Evolutionary conservation across 37 sponge, comb jelly and placozoan genomes (phyloP), one percentile per base, ranked within the genome.

Genomic region (Halisarca cf. caerulea): DNA sequence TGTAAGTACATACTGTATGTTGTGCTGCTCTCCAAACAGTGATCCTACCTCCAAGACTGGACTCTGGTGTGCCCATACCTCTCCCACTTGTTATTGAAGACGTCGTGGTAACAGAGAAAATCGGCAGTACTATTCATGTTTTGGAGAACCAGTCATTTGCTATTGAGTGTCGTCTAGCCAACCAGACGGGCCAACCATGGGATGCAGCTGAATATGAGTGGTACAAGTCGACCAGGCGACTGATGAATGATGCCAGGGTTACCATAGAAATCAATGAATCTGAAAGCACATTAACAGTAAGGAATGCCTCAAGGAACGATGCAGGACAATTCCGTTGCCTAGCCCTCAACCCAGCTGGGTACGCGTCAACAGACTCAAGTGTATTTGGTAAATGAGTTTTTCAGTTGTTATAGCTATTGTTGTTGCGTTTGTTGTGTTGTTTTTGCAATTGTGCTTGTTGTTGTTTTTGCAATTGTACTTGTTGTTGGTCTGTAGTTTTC

Each of bases 321-420:
- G 7, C 25, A 25, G 45, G 77, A 41, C n/a, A 2, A 0, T 40
- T 39, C 21, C 24, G 20, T 41, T 74, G 77, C 41, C 6, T 2
- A 25, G 77, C 42, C 15, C 38, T 9, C 43, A 74, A 74, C 24
- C 77, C 77, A 40, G 77, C 45, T 40, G 42, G 45, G 44, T 74
- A 40, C 9, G 23, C 38, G 41, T 8, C 38, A 5, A 44, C 25
- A 43, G 41, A 2, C 15, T 35, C 44, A 14, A 25, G 24, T 11
- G 77, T 74, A n/a, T 36, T 36, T 24, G 77, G 77, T 74, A 37
- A 43, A 36, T 32, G 71, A 9, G 28, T 64, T 6, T 3, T n/a
- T n/a, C n/a, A n/a, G n/a, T n/a, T n/a, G n/a, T n/a, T n/a, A n/a
- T n/a, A n/a, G n/a, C n/a, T n/a, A n/a, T n/a, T n/a, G n/a, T n/a